Base-by-base conservation (phyloP, 2,113 vertebrate genomes). In the Scomber colias region DNA sequence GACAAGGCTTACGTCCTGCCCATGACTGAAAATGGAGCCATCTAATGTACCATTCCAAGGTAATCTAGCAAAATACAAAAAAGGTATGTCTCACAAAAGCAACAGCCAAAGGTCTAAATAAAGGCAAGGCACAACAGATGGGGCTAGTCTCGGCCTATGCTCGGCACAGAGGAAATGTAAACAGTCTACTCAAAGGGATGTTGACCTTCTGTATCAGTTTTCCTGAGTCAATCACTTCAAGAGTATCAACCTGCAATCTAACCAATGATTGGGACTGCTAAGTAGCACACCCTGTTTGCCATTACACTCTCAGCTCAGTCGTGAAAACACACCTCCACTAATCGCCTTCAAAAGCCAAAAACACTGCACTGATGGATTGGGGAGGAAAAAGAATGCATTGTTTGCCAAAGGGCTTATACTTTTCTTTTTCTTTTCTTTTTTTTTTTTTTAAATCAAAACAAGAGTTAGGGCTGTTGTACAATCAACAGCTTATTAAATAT, bases 131-230 rank as follows among this genome's bases (percentile, higher is more conserved):
- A 31, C 19, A 48, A 82, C 61, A 87, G 79, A 90, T 81, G 75
- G 75, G 59, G 30, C 62, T 11, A 27, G 62, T 69, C 70, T 74
- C 8, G 66, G 76, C 55, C 62, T 70, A 48, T 76, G 30, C 59
- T 84, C 75, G 24, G 79, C 84, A 70, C 79, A 87, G 60, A 89
- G 83, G 73, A 90, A 87, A 90, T 81, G 87, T 81, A 87, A 90
- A 92, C 79, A 91, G 71, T 54, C 51, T 69, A 61, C 78, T 89
- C 78, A 87, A 79, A 77, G 71, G 73, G 60, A 91, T 87, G 89
- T 93, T 90, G 85, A 92, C 88, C 83, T 84, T 83, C 77, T 84
- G 60, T 92, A 91, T 91, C 92, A 85, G 84, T 71, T 89, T 85
- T 76, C 87, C 83, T 84, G 80, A 91, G 65, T 91, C 88, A 90